phyloP scores from a whole-genome alignment of 2,113 vertebrate genomes.

The Lepisosteus osseus region DNA sequence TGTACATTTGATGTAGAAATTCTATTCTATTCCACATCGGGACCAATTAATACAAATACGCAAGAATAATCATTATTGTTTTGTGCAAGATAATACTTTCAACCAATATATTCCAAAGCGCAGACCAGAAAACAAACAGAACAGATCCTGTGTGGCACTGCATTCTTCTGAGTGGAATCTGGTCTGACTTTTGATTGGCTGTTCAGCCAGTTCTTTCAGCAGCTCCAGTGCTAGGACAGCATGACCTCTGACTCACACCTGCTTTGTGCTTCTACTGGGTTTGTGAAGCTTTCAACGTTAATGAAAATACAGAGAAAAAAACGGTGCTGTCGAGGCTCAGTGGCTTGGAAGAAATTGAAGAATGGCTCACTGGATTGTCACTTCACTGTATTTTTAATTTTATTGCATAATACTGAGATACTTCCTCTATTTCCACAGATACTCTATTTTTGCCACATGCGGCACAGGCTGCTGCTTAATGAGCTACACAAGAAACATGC shows the following conservation, averaged over 20 bases:
- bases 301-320: no score
- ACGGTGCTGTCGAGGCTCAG: no score
- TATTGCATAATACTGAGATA: no score
- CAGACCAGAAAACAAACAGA: no score
- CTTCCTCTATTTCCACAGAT: neutral
- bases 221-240: constrained; percentile 45
- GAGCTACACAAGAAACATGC: no score
- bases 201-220: constrained; percentile 6
- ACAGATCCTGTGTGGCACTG: constrained; percentile 1
- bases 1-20: no score
- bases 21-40: neutral
- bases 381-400: no score
- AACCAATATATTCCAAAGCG: no score
- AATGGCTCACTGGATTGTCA: neutral
- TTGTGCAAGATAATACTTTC: no score
- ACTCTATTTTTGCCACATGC: no score
- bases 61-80: no score
- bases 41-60: neutral
- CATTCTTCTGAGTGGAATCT: neutral
- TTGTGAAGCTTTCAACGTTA: neutral
- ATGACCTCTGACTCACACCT: constrained; percentile 24
- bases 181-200: constrained; percentile 2
- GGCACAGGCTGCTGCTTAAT: no score
- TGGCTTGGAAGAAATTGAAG: neutral
- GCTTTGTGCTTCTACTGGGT: constrained; percentile 16